Percentiles rank a stretch among this genome's conserved stretches.
phyloP scores from a whole-genome alignment of 2,113 vertebrate species.

The Himantopus leucocephalus region DNA sequence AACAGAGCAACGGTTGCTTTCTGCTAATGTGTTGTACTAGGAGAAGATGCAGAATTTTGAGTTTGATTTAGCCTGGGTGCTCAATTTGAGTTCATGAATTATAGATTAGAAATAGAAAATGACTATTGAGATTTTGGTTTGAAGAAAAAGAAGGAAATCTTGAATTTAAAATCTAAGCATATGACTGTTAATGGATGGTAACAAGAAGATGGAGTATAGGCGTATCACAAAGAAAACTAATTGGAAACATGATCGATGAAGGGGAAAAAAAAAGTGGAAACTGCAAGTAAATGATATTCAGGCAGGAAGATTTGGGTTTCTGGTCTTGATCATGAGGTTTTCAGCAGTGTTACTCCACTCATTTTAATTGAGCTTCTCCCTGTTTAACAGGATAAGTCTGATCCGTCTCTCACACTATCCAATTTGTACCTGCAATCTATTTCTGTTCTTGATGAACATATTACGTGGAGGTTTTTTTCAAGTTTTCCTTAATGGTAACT shows the following conservation, averaged over 20 bases:
- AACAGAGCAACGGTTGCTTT: conserved; percentile 24
- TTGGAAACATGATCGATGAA: conserved; percentile 34
- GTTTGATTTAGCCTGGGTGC: conserved; percentile 70
- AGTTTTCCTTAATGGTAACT: background rate
- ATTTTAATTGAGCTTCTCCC: conserved; percentile 44
- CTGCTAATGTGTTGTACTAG: conserved; percentile 35
- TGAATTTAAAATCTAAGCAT: conserved; percentile 71
- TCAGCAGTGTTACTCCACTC: conserved; percentile 35
- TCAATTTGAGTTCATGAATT: conserved; percentile 77
- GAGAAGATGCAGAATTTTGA: conserved; percentile 67
- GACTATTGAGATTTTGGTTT: conserved; percentile 72
- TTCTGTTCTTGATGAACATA: background rate
- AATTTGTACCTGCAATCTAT: conserved; percentile 14
- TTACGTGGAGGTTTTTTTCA: background rate
- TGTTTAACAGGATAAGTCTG: conserved; percentile 58
- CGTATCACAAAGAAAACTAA: conserved; percentile 55
- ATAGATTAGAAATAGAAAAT: conserved; percentile 76
- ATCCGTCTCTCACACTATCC: conserved; percentile 24
- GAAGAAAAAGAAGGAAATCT: conserved; percentile 73
- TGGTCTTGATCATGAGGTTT: conserved; percentile 41
- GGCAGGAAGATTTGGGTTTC: conserved; percentile 45
- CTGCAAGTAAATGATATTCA: conserved; percentile 10
- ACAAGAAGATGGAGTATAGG: conserved; percentile 56
- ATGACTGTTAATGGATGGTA: conserved; percentile 62
- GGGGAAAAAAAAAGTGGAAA: background rate